Evolutionary conservation across 2,113 vertebrate species (phyloP).

Genomic region (Myrmophylax atrothorax): DNA sequence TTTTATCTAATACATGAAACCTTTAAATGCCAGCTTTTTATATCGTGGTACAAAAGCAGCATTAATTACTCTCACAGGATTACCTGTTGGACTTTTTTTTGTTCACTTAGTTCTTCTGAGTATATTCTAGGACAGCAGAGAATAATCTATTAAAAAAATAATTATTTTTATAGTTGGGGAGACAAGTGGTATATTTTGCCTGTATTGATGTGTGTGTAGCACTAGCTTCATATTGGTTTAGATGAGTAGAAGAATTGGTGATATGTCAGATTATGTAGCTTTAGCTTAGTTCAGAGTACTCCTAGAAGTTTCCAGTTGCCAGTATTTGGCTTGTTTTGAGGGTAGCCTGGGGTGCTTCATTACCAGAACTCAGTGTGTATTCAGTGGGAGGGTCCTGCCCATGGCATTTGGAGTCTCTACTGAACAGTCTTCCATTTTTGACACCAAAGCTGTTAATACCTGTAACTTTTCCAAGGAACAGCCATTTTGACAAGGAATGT

Average conservation of each 20-base stretch:
- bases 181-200: neutral
- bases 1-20: neutral
- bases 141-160: neutral
- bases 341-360: neutral
- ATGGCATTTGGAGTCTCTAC: neutral
- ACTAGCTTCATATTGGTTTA: neutral
- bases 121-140: neutral
- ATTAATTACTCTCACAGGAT: neutral
- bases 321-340: neutral
- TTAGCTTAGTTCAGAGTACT: neutral
- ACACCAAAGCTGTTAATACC: neutral
- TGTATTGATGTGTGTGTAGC: neutral
- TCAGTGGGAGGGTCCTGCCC: neutral
- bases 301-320: neutral
- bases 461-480: neutral
- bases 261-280: neutral
- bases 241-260: neutral
- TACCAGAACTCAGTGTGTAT: neutral
- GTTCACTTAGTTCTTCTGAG: neutral
- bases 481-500: neutral
- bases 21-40: neutral
- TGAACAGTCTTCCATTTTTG: neutral
- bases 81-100: neutral
- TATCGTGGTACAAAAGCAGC: accelerated
- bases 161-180: neutral